Percentiles rank a stretch among this genome's conserved stretches.
phyloP scores from a whole-genome alignment of 2,888 invertebrate genomes.

The Drosophila recens region DNA sequence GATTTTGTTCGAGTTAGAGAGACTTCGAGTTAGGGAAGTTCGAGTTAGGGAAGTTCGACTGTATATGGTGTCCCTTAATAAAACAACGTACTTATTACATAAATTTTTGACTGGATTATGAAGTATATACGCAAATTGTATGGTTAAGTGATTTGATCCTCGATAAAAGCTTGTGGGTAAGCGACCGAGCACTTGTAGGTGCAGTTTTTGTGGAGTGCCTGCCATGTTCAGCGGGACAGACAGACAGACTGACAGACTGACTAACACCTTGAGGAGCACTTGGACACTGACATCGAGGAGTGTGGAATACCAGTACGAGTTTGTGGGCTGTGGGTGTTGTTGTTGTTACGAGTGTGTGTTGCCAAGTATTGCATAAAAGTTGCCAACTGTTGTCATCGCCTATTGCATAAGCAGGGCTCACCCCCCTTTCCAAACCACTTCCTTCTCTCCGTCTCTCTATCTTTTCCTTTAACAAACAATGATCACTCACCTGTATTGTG shows the following conservation, averaged over 20 bases:
- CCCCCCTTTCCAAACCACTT: not conserved
- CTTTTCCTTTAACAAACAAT: not conserved
- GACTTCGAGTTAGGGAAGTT: no score
- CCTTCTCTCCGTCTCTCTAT: not conserved
- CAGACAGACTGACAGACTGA: not conserved
- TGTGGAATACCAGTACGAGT: not conserved
- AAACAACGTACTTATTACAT: not conserved
- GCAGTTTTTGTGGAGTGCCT: slow-evolving; percentile 16
- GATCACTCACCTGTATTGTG: slow-evolving; percentile 69
- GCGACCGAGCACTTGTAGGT: not conserved
- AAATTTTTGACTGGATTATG: not conserved
- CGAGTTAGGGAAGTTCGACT: no score
- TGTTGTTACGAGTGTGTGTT: slow-evolving; percentile 4
- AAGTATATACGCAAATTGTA: slow-evolving; percentile 6
- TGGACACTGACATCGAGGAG: slow-evolving; percentile 9
- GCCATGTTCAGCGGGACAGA: slow-evolving; percentile 36
- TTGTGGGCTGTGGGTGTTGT: slow-evolving; percentile 5
- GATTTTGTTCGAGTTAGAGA: no score
- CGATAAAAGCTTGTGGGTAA: not conserved
- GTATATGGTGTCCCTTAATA: no score
- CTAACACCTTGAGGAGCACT: slow-evolving; percentile 50
- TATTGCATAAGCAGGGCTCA: slow-evolving; percentile 4
- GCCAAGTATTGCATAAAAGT: slow-evolving; percentile 19
- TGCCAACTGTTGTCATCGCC: slow-evolving; percentile 1
- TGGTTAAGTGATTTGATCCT: slow-evolving; percentile 3